Conservation (phyloP, 2,888 invertebrate species). For the Pterostichus niger region DNA sequence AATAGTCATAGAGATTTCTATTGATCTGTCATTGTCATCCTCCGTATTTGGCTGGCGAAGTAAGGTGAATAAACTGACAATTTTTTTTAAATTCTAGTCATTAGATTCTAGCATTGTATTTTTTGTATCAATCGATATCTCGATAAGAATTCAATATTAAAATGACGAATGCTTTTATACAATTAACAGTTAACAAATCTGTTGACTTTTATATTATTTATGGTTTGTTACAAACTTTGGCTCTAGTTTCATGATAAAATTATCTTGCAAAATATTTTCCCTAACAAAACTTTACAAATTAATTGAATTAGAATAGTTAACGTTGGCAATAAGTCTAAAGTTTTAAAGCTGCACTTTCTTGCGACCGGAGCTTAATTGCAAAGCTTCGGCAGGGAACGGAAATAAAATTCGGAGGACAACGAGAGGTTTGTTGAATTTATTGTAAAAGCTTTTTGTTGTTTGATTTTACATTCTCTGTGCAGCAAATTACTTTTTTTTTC, state of each 20-base stretch:
- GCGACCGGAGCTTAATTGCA: conserved; percentile 3
- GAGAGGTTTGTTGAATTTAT: conserved; percentile 17
- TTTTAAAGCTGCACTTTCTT: conserved; percentile 26
- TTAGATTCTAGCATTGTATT: conserved; percentile 10
- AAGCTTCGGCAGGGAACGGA: not conserved
- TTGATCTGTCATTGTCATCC: conserved; percentile 33
- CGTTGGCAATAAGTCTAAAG: not conserved
- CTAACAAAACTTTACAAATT: conserved; percentile 5
- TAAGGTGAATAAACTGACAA: conserved; percentile 31
- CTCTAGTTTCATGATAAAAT: conserved; percentile 20
- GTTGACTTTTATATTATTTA: not conserved
- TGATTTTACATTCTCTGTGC: conserved; percentile 31
- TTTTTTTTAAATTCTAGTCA: conserved; percentile 31
- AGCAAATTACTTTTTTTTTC: conserved; percentile 32
- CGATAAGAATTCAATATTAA: conserved; percentile 49
- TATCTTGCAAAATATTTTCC: conserved; percentile 21
- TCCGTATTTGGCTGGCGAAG: conserved; percentile 1
- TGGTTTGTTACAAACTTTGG: conserved; percentile 18
- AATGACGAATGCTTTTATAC: conserved; percentile 43
- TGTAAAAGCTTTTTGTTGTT: conserved; percentile 48
- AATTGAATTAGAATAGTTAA: conserved; percentile 43
- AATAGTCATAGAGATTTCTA: conserved; percentile 29
- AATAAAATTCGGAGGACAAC: conserved; percentile 14
- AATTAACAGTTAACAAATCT: conserved; percentile 30
- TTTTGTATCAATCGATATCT: conserved; percentile 10